Conservation (phyloP, 1,140 invertebrate species). For the Elymnias hypermnestra region DNA sequence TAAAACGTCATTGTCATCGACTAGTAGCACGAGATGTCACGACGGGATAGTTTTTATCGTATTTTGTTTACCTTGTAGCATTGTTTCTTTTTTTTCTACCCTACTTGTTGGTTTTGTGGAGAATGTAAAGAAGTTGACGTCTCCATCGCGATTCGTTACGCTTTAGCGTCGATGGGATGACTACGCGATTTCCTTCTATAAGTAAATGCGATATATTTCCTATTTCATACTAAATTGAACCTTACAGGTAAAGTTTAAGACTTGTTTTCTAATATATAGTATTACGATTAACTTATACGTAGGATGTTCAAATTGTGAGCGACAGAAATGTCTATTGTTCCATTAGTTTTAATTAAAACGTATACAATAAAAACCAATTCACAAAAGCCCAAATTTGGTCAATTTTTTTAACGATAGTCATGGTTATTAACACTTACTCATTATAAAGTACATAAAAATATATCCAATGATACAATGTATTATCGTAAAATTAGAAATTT, state of each 20-base stretch:
- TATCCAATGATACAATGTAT: too few relatives aligned
- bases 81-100: conserved; percentile 40
- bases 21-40: conserved; percentile 38
- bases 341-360: too few relatives aligned
- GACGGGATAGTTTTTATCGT: conserved; percentile 28
- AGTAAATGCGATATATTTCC: conserved; percentile 11
- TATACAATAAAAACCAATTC: too few relatives aligned
- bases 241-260: conserved; percentile 6
- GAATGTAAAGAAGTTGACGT: conserved; percentile 65
- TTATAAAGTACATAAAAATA: too few relatives aligned
- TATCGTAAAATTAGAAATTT: too few relatives aligned
- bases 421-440: too few relatives aligned
- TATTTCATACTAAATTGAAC: background rate
- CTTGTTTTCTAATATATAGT: conserved; percentile 1
- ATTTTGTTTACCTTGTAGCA: conserved; percentile 44
- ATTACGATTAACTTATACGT: too few relatives aligned
- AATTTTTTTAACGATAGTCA: too few relatives aligned
- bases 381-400: too few relatives aligned
- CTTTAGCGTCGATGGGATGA: conserved; percentile 52
- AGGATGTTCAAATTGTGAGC: too few relatives aligned
- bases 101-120: conserved; percentile 65
- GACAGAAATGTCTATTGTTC: too few relatives aligned
- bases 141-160: conserved; percentile 65
- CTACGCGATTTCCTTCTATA: conserved; percentile 49
- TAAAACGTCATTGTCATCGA: conserved; percentile 7